phyloP scores from a whole-genome alignment of 2,797 vertebrate genomes.

The Spinus olivaceus region DNA sequence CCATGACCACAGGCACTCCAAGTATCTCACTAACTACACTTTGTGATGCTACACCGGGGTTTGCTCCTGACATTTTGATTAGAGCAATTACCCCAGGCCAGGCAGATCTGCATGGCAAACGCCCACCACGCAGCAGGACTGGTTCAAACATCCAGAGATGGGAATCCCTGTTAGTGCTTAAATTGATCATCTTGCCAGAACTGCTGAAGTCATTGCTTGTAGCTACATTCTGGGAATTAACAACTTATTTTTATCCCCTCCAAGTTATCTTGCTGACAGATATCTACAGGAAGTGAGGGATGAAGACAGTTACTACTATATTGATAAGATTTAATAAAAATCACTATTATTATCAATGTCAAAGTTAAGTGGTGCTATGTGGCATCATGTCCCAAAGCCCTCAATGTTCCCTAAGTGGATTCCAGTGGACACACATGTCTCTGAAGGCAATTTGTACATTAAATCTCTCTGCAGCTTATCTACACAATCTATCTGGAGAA shows the following conservation, averaged over 20 bases:
- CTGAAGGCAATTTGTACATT: constrained; percentile 57
- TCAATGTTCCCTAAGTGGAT: constrained; percentile 25
- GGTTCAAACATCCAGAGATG: background rate
- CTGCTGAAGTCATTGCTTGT: constrained; percentile 43
- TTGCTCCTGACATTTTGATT: constrained; percentile 60
- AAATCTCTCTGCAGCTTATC: constrained; percentile 31
- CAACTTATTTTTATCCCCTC: constrained; percentile 62
- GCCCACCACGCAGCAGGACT: constrained; percentile 37
- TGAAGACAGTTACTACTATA: constrained; percentile 18
- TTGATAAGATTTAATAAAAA: constrained; percentile 49
- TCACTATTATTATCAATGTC: constrained; percentile 33
- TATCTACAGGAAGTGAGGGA: background rate
- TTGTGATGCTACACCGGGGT: background rate
- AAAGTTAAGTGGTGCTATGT: constrained; percentile 32
- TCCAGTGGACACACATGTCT: constrained; percentile 37
- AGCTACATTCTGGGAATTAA: constrained; percentile 29
- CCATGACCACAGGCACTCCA: background rate
- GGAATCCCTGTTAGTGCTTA: background rate
- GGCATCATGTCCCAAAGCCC: constrained; percentile 6
- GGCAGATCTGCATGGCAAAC: constrained; percentile 4
- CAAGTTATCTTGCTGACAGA: constrained; percentile 66
- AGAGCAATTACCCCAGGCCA: constrained; percentile 45
- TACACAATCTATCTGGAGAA: constrained; percentile 26
- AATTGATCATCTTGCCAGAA: constrained; percentile 32
- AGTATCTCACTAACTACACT: background rate